Base-by-base conservation (phyloP, 2,113 vertebrate genomes). In the Bungarus multicinctus region DNA sequence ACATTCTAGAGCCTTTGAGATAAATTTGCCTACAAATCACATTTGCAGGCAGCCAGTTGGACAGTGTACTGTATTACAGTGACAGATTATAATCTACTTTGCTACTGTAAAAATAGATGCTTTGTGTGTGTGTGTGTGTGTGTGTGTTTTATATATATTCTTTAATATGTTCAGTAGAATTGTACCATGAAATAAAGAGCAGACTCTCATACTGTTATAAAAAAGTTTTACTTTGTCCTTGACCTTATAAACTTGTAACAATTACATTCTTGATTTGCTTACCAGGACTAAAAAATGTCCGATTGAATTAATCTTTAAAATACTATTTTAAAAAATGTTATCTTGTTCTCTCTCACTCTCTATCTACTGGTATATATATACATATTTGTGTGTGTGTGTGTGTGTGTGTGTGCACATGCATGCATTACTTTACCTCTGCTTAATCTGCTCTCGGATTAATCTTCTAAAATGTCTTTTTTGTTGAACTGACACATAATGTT, bases 211-310 rank as follows among this genome's bases (percentile, higher is more conserved):
- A 30, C 55, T 58, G 89, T 69, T 45, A 60, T 57, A 47, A 53
- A 64, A 64, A 91, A 60, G 74, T 89, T 93, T 85, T 60, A 45
- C 25, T 89, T 93, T 53, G 54, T 64, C 89, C 93, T 64, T 91
- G 45, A 89, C 50, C n/a, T 60, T 81, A 54, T 52, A 34, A 60
- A 16, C 7, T 14, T 85, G 18, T 9, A n/a, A 57, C 47, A n/a
- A 50, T 54, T 74, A n/a, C 54, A 11, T 30, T 25, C 25, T 74
- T 91, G 27, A 16, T 90, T 91, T 50, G 25, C 57, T 88, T 27
- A 39, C 43, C 5, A 16, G 58, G 11, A 11, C 27, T 20, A 43
- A 85, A 85, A 2, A 90, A 47, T 12, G 54, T 10, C 34, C 60
- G 81, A 16, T 23, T 87, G 81, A 16, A 93, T 39, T 58, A 89